Evolutionary conservation across 2,797 vertebrate genomes (phyloP).

Genomic region (Fringilla coelebs): DNA sequence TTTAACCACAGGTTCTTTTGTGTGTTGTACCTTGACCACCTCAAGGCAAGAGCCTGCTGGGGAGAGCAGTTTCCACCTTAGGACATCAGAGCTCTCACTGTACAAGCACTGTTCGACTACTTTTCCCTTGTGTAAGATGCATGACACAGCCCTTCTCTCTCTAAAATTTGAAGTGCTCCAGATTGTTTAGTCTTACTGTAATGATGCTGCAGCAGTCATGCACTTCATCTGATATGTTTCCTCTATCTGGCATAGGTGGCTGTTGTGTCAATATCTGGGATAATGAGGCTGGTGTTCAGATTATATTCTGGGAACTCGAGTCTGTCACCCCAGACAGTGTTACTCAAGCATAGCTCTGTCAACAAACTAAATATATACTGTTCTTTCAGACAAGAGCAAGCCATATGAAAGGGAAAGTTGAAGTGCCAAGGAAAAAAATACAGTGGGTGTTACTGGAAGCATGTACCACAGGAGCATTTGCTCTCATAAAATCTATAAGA

Average conservation of each 20-base stretch:
- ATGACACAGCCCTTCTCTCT: neutral
- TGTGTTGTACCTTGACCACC: neutral
- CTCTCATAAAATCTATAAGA: neutral
- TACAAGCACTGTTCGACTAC: rapidly evolving
- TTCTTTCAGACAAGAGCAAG: neutral
- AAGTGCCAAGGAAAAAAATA: neutral
- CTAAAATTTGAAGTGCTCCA: neutral
- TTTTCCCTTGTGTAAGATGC: neutral
- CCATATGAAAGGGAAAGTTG: neutral
- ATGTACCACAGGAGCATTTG: neutral
- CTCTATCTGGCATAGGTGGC: neutral
- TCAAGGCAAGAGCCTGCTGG: neutral
- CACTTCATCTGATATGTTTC: neutral
- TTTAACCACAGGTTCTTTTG: neutral
- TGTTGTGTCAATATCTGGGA: neutral
- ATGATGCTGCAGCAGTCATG: rapidly evolving
- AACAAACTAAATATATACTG: neutral
- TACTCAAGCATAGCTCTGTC: neutral
- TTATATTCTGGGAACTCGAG: neutral
- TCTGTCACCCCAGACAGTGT: neutral
- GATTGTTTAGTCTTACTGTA: neutral
- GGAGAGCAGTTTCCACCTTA: neutral
- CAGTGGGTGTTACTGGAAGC: neutral
- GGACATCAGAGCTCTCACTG: neutral
- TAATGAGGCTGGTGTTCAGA: constrained; percentile 7